Evolutionary conservation across 64 coral and sea anemone species (phyloP), one percentile per base, ranked within the genome.

Genomic region (Dendrophyllia cribrosa): DNA sequence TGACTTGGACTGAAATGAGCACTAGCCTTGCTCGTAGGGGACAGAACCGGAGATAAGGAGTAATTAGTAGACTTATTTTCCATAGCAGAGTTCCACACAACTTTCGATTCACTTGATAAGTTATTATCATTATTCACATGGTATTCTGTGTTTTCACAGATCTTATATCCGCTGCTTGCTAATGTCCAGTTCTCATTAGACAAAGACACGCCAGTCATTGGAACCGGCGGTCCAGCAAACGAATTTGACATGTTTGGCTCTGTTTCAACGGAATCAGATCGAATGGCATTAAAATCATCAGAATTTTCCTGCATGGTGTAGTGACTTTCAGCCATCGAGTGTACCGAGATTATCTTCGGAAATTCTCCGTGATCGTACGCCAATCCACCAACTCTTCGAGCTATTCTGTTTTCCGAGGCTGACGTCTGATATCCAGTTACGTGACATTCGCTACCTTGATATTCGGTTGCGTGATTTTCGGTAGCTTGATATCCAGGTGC

Each of bases 331-430:
- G 22, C 14, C n/a, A 90, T 51, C 6, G 67, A 91, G 66, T 91
- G 89, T 1, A 91, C 78, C 13, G 89, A 69, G 9, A 91, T 23
- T 59, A 91, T 81, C 43, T 91, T 91, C 8, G 89, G 89, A 56
- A 91, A 82, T 59, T 59, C 77, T 9, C 58, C 49, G 50, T 91
- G 78, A 60, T 91, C 89, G 51, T 91, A 91, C 9, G 77, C 89
- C 16, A 91, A 51, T 20, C 77, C 89, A 25, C 78, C 65, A 3
- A 22, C 17, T 47, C 45, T 43, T 51, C 47, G 12, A 9, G n/a
- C 44, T 43, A 46, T 16, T 23, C 21, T 22, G 9, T 51, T 70
- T 51, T 59, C 68, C 3, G 45, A 22, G 10, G 23, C 53, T 64
- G 26, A 63, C 12, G 20, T 14, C 3, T 48, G 79, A 61, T 44